Base-by-base conservation (phyloP, 2,888 invertebrate genomes). In the Neocrepidodera transversa region DNA sequence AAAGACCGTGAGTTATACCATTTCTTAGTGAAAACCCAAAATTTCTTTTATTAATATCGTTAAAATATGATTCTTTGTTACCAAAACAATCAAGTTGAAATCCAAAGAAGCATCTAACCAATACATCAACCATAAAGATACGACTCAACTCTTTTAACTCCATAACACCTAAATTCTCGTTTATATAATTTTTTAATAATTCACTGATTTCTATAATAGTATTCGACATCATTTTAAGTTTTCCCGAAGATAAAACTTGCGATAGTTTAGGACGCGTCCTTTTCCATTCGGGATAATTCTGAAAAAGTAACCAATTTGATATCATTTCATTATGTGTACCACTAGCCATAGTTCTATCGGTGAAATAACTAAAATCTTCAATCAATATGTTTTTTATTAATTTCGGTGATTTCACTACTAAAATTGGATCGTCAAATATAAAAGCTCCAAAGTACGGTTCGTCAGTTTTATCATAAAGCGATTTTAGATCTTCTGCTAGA, bases 221-320 rank as follows among this genome's bases (percentile, higher is more conserved):
- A 26, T 10, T 77, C 18, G 82, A 78, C 84, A 85, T 84, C 36
- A 71, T 74, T 68, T 81, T 84, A 55, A 86, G 73, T 71, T 85
- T 85, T 10, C 82, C 83, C 1, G 82, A 79, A 1, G 84, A 82
- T 67, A 86, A 82, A 0, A 82, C 81, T 1, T 85, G 85, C 0
- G 83, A 80, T 30, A 85, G 71, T 62, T 83, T 83, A 0, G 78
- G 68, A 17, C 86, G 75, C 13, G 84, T 69, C 35, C 74, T 75
- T 67, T 81, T 83, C 86, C 86, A 86, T 1, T 80, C 78, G 0
- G 81, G 79, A 54, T 82, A 82, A 55, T 79, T 80, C 49, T 81
- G 64, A 1, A 79, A 75, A 58, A 83, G 74, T 28, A 82, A 62
- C 69, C 78, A 78, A 45, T 76, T 76, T 64, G 79, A 74, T 0